A percentile compares a stretch with the other conserved stretches of the same genome.
Conservation (phyloP, 2,113 vertebrate genomes). For the Syrrhaptes paradoxus region DNA sequence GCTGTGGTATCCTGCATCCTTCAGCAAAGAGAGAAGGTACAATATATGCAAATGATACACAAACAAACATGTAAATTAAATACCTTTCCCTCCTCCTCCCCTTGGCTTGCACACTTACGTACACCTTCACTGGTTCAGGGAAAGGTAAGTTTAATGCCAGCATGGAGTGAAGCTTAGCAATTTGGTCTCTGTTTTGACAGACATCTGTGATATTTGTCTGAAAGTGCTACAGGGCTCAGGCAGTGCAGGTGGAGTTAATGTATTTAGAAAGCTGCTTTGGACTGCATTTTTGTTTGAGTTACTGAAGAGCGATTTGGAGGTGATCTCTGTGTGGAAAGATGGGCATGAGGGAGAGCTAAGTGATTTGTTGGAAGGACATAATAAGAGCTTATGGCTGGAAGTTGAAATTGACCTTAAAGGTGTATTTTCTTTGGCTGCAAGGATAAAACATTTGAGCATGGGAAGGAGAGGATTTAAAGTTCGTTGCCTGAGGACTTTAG, state of each 20-base stretch:
- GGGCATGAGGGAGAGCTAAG: neutral
- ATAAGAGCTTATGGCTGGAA: neutral
- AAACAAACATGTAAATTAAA: neutral
- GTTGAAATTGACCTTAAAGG: neutral
- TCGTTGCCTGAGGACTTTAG: neutral
- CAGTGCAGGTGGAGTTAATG: neutral
- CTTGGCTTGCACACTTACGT: neutral
- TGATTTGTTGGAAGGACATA: neutral
- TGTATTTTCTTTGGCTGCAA: neutral
- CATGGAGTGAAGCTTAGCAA: neutral
- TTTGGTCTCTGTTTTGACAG: neutral
- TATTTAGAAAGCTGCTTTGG: neutral
- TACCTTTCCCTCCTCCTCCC: neutral
- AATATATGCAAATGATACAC: neutral
- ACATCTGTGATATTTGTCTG: neutral
- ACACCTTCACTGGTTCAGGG: neutral
- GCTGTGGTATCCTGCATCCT: conserved; percentile 82
- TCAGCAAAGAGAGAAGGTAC: conserved; percentile 87
- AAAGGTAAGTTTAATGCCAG: neutral
- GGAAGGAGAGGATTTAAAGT: neutral
- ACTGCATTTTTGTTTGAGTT: neutral
- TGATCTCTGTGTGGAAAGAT: neutral
- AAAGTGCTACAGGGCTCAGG: neutral
- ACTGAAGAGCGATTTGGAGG: neutral
- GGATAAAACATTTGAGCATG: neutral